phyloP scores from a whole-genome alignment of 2,797 vertebrate genomes.

The Tarsius wallacei region DNA sequence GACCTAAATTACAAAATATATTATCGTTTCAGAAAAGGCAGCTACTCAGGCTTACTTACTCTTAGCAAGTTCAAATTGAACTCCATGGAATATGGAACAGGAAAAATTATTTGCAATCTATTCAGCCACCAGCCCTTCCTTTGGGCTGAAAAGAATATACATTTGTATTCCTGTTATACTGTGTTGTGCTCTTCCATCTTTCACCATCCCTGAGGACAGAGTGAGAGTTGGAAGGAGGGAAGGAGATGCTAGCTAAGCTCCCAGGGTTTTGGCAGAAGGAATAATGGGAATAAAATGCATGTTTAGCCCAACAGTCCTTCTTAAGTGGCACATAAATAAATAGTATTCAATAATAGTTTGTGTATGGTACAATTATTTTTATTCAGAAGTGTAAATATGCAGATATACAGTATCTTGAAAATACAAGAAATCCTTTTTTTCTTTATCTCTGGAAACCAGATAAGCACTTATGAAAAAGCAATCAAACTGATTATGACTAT shows the following conservation, averaged over 20 bases:
- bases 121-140: conserved; percentile 75
- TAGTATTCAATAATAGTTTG: background rate
- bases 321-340: conserved; percentile 33
- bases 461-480: background rate
- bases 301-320: background rate
- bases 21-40: conserved; percentile 82
- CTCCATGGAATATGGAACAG: conserved; percentile 88
- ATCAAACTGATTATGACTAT: background rate
- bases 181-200: conserved; percentile 65
- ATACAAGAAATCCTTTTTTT: background rate
- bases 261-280: conserved; percentile 71
- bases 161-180: conserved; percentile 84
- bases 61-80: conserved; percentile 83
- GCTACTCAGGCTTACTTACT: conserved; percentile 77
- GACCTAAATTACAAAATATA: conserved; percentile 87
- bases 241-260: conserved; percentile 64
- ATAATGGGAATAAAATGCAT: conserved; percentile 43
- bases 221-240: background rate
- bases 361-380: background rate
- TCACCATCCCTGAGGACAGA: conserved; percentile 67
- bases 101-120: conserved; percentile 87
- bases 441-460: background rate
- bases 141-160: conserved; percentile 77
- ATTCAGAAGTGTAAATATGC: background rate
- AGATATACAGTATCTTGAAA: background rate